Base-by-base conservation (phyloP, 2,888 invertebrate genomes). In the Drosophila siamana region DNA sequence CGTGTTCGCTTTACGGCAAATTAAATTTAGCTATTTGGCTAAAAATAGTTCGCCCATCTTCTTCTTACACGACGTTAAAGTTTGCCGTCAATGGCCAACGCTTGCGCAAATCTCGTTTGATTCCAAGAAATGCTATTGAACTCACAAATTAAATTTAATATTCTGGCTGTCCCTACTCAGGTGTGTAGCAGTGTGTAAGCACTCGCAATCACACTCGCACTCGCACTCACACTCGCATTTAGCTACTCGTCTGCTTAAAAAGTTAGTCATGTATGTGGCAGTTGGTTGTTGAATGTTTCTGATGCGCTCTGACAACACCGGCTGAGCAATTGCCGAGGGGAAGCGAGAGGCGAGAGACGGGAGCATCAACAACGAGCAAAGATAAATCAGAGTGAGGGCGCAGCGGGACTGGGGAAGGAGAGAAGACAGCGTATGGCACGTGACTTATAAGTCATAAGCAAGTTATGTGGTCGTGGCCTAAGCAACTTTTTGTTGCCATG, bases 371-470 rank as follows among this genome's bases (percentile, higher is more conserved):
- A 8, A 59, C 51, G 46, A 56, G 67, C 48, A 47, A 33, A n/a
- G 56, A 24, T 24, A 41, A 22, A 22, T 30, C 26, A 7, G 33
- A 22, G 36, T 8, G 26, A 0, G 6, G 16, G 7, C 0, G 2
- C 7, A 7, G 6, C 41, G 9, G 24, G 19, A 1, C 22, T 6
- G 7, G n/a, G 9, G 33, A 2, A 2, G 11, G 13, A 28, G 13
- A 11, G 4, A 2, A 30, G 28, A 54, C 22, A 33, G 26, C 24
- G n/a, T 2, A 38, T 46, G 59, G 81, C 84, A 83, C 83, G 83
- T 83, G 86, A 83, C 83, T 69, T 79, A 66, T 70, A 69, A 74
- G 83, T 67, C 78, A 82, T 74, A 80, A 81, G 69, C 81, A 77
- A 85, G 83, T 86, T 85, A 69, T 69, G 55, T 57, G 85, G 52